Base-by-base conservation (phyloP, 1,140 invertebrate genomes). In the Ceratitis capitata region DNA sequence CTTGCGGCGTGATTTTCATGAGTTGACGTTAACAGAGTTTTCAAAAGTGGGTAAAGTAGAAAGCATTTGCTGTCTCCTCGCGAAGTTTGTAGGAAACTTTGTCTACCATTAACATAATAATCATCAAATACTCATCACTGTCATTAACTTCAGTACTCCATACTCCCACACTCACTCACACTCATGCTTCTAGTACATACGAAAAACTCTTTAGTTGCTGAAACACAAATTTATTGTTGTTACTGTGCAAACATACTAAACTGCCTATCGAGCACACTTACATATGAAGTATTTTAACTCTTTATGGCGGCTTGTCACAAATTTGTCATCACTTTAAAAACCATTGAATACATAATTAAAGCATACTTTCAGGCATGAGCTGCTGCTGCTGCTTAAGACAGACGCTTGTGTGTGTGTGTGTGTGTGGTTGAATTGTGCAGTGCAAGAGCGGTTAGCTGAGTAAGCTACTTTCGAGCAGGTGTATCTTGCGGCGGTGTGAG, bases 261-360 rank as follows among this genome's bases (percentile, higher is more conserved):
- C 10, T 16, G 64, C 35, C 26, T 7, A 3, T 42, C 0, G 29
- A 39, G 14, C 19, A 56, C 26, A 9, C n/a, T 42, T 35, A 47
- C n/a, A n/a, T 35, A 47, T 78, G 69, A 78, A 78, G 69, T 78
- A 35, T 35, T 78, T 78, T 78, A 78, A 78, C 69, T 19, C 69
- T 78, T 45, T 9, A 23, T 19, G 19, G n/a, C 69, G 23, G 35
- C 19, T 3, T 39, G 35, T 45, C 39, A 78, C 69, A 78, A 78
- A 78, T 78, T 78, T 78, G 69, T 78, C 69, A 45, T 42, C 69
- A 78, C 69, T 78, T 78, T 45, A 78, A 42, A 45, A 45, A n/a
- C 35, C 35, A 78, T 78, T 78, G 69, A 78, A 78, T 78, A 45
- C n/a, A 78, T 78, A 78, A 78, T 78, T 78, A 78, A 47, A 78